phyloP scores from a whole-genome alignment of 2,113 vertebrate species.

The Rana temporaria region DNA sequence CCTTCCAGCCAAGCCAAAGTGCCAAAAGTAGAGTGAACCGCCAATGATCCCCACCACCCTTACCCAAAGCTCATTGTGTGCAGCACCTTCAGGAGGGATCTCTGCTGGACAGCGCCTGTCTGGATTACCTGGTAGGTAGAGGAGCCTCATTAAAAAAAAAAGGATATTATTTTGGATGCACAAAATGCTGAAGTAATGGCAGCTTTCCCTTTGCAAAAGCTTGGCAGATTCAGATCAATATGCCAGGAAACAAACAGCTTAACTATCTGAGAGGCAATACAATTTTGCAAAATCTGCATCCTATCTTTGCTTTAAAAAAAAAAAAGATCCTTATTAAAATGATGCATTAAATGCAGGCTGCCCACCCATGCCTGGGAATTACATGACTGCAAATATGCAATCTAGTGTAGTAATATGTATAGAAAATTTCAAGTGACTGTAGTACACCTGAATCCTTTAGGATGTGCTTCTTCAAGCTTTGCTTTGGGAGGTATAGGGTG shows the following conservation, averaged over 20 bases:
- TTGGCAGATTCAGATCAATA: not conserved
- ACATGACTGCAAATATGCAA: not conserved
- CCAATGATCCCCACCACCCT: not conserved
- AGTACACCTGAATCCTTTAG: conserved; percentile 12
- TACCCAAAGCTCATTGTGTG: not conserved
- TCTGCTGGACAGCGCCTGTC: not conserved
- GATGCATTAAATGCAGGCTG: too few species aligned
- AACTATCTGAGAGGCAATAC: not conserved
- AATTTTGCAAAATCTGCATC: too few species aligned
- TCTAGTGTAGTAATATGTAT: not conserved
- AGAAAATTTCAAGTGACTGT: not conserved
- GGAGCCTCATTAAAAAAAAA: not conserved
- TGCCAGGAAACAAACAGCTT: not conserved
- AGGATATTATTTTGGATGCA: not conserved
- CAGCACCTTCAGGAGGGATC: conserved; percentile 2
- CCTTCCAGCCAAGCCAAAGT: not conserved
- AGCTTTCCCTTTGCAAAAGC: not conserved
- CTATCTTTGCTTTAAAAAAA: too few species aligned
- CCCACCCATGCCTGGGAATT: not conserved
- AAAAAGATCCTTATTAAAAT: too few species aligned
- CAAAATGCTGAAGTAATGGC: too few species aligned
- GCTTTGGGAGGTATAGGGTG: not conserved
- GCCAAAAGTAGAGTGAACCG: not conserved
- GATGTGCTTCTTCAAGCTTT: not conserved
- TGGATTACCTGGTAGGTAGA: not conserved